Conservation (phyloP, 1,140 invertebrate genomes). For the Aphelenchoides besseyi region DNA sequence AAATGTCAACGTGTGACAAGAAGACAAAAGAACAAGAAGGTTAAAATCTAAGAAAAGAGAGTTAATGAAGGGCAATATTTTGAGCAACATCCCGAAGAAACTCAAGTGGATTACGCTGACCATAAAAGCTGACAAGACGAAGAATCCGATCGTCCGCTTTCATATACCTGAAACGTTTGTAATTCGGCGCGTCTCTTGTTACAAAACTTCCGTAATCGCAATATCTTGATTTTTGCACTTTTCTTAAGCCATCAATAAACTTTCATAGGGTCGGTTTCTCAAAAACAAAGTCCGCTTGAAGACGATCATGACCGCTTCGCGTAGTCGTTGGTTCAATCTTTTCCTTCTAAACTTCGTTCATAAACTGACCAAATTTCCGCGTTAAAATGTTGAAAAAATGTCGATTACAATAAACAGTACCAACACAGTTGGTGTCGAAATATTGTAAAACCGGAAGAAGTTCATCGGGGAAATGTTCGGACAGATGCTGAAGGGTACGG, state of each 20-base stretch:
- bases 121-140: not conserved
- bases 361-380: constrained; percentile 33
- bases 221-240: constrained; percentile 40
- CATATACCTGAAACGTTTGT: not conserved
- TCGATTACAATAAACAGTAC: not conserved
- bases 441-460: not conserved
- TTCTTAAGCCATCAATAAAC: constrained; percentile 39
- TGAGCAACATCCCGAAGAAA: not conserved
- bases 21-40: too few relatives aligned
- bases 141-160: constrained; percentile 8
- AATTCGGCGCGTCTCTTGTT: constrained; percentile 7
- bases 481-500: not conserved
- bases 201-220: constrained; percentile 28
- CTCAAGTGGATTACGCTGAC: not conserved
- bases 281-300: constrained; percentile 32
- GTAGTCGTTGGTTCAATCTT: constrained; percentile 44
- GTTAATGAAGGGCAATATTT: not conserved
- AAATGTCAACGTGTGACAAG: too few relatives aligned
- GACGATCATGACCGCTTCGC: constrained; percentile 38
- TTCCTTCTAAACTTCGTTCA: constrained; percentile 23
- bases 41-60: too few relatives aligned
- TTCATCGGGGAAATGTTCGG: not conserved
- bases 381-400: constrained; percentile 58
- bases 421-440: not conserved
- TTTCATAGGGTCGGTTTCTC: constrained; percentile 35